Percentiles rank a stretch among this genome's conserved stretches.
Evolutionary conservation across 2,888 invertebrate species (phyloP).

Genomic region (Pristionchus exspectatus): DNA sequence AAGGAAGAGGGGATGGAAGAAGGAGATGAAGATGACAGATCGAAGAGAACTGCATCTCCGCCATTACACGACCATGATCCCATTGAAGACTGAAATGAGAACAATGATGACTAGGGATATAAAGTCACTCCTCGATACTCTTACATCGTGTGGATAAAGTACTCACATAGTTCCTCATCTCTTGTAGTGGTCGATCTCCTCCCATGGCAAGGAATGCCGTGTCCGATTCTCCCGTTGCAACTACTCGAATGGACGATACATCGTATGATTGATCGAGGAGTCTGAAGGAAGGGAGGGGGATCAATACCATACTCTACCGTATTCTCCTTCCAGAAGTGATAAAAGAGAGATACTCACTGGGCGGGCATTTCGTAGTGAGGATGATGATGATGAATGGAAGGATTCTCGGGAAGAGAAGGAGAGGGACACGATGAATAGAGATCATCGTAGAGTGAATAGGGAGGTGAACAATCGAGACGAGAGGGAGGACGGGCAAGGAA

Average conservation of each 20-base stretch:
- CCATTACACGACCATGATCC: not conserved
- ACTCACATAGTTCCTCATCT: conserved; percentile 52
- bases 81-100: not conserved
- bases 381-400: not conserved
- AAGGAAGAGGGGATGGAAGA: not conserved
- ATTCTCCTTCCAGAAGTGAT: not conserved
- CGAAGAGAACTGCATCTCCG: not conserved
- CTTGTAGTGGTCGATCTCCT: conserved; percentile 30
- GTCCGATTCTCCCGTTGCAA: conserved; percentile 10
- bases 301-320: not conserved
- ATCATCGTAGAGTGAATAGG: conserved; percentile 43
- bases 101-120: not conserved
- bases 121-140: not conserved
- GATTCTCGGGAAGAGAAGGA: not conserved
- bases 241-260: not conserved
- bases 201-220: conserved; percentile 44
- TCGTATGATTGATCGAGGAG: not conserved
- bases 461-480: conserved; percentile 37
- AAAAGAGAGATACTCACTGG: conserved; percentile 29
- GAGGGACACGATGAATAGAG: conserved; percentile 24
- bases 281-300: too few species aligned
- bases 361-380: conserved; percentile 21
- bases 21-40: conserved; percentile 24
- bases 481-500: conserved; percentile 45
- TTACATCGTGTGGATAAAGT: not conserved